Base-by-base conservation (phyloP, 2,888 invertebrate species). In the Pterostichus madidus region DNA sequence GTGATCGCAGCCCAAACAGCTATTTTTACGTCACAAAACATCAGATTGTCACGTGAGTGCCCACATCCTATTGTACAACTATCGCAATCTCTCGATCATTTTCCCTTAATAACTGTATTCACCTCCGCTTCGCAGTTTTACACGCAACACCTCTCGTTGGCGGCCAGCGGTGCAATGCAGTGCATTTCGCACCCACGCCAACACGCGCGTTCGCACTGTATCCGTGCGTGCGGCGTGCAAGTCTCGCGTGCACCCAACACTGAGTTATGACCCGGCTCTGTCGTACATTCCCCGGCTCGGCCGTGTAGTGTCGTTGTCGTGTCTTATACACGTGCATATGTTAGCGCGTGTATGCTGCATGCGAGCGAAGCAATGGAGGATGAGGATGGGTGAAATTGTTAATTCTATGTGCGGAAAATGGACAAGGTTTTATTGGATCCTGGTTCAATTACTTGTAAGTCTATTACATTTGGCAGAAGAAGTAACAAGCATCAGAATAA, bases 301-400 rank as follows among this genome's bases (percentile, higher is more conserved):
- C 64, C 32, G 24, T 35, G 35, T 35, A 64, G 32, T 32, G 64
- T 32, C 64, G 71, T 39, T 71, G 71, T 71, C 71, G 71, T 71
- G 71, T 71, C 71, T 71, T 71, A 24, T 71, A 49, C 71, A 71
- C 46, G 46, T 71, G 71, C 71, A 71, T 71, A 71, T 71, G 71
- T 71, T 71, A 71, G 44, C 71, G 24, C 17, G 39, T 11, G 24
- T 11, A 59, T 7, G 17, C 31, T 31, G 31, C 13, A 56, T 56
- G 56, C 15, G 31, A 11, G 59, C 8, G 5, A 31, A 59, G 59
- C 24, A 31, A n/a, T 31, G 31, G 59, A 59, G 59, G 59, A 8
- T 8, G 59, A 31, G 31, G 31, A 31, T 59, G 4, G 10, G 24
- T 10, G 7, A 24, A 59, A 31, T 59, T 7, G 31, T 8, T 8